Evolutionary conservation across 1,140 invertebrate species (phyloP), one percentile per base, ranked within the genome.

Genomic region (Sesamia nonagrioides): DNA sequence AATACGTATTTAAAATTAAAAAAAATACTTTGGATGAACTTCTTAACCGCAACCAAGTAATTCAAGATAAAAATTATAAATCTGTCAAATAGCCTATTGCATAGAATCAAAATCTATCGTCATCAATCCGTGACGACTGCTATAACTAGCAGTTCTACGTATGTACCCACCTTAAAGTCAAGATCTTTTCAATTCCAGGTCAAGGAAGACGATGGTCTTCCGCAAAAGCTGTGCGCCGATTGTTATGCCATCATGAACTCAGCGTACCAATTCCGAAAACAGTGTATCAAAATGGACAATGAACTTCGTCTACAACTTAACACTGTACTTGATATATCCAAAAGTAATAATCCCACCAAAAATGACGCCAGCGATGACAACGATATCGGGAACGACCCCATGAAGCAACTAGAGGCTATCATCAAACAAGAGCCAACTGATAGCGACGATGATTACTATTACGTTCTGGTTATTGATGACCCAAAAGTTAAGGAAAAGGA

Each of bases 231-330:
- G 6, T 95, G 95, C 63, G 35, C 76, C 13, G 88, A 93, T 40
- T 95, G 95, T 82, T 88, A 85, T 35, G 81, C 82, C 8, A 84
- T 89, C 50, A 82, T 95, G 81, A 91, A 88, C 63, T 89, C 91
- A 40, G 91, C 94, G n/a, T 90, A 94, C 82, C 88, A 95, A 35
- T 95, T 95, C 78, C 84, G 90, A n/a, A 90, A 86, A 60, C 93
- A 95, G 79, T 95, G 94, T 72, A 86, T 95, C 72, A 92, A 91
- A 77, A 94, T 95, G 86, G 92, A 95, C 77, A 88, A 85, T 33
- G 89, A 95, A 76, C 77, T 95, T 15, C 91, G 88, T 80, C 13
- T 88, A 21, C 91, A 95, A 81, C 81, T 95, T 1, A 79, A 89
- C 60, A 63, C 82, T n/a, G 54, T 89, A 17, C 74, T 87, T 56